phyloP scores from a whole-genome alignment of 1,140 invertebrate genomes.

The Melipona quadrifasciata region DNA sequence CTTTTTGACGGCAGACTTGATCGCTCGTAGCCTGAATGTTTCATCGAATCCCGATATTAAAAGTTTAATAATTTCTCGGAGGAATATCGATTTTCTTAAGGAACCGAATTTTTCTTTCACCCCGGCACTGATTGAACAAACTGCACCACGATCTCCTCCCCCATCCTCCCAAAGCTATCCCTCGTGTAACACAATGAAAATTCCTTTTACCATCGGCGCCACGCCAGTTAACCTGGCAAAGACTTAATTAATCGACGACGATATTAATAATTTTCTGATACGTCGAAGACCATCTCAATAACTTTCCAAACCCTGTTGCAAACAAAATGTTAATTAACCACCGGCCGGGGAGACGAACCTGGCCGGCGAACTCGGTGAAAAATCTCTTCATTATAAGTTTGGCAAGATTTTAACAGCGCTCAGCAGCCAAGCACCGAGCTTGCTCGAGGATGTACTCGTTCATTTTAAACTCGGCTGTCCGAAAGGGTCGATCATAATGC shows the following conservation, averaged over 20 bases:
- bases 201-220: not conserved
- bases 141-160: no score
- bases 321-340: slow-evolving; percentile 74
- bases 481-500: slow-evolving; percentile 16
- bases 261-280: slow-evolving; percentile 61
- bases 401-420: slow-evolving; percentile 58
- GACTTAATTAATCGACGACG: slow-evolving; percentile 44
- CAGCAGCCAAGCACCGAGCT: slow-evolving; percentile 25
- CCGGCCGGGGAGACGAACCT: not conserved
- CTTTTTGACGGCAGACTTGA: no score
- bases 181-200: not conserved
- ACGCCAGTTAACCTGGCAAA: slow-evolving; percentile 31
- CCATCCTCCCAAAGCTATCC: not conserved
- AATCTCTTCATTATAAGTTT: slow-evolving; percentile 73
- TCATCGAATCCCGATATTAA: not conserved
- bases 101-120: not conserved
- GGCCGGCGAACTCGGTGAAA: slow-evolving; percentile 54
- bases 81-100: not conserved
- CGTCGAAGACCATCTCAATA: slow-evolving; percentile 36
- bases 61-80: not conserved
- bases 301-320: slow-evolving; percentile 55
- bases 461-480: slow-evolving; percentile 40
- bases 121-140: not conserved
- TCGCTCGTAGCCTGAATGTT: not conserved
- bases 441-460: slow-evolving; percentile 41